Evolutionary conservation across 2,888 invertebrate species (phyloP), one percentile per base, ranked within the genome.

Genomic region (Timema podura): DNA sequence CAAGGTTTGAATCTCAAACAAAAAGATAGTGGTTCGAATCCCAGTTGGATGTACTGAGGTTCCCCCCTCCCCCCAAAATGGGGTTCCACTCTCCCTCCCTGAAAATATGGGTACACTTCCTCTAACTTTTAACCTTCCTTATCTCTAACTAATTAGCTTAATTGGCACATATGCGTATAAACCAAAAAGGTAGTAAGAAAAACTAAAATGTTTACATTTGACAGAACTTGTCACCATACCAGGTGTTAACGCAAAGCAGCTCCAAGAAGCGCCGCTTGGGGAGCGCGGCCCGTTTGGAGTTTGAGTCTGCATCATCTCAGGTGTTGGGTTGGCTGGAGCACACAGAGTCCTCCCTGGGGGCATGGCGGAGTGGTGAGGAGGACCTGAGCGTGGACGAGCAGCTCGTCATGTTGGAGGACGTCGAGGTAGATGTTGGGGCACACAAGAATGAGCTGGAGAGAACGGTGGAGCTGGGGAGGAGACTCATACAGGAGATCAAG

Each of bases 381-480:
- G 82, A 82, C 66, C 75, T 84, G 46, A 81, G 80, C 71, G 80
- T 83, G 5, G 83, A 85, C 66, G 85, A 86, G 65, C 84, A 85
- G 71, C 82, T 83, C 71, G 83, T 84, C 8, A 80, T 85, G 10
- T 85, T 85, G 73, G 84, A 86, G 74, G 85, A 81, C 75, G 83
- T 85, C 7, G 81, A 82, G 70, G 80, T 77, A 11, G 85, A 87
- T 74, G 77, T 86, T 54, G 81, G 81, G 30, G 78, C 80, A 54
- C 85, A 87, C 74, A 82, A 85, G 49, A 81, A 78, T 0, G 86
- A 87, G 75, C 83, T 87, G 73, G 82, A 85, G 10, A 84, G 85
- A 75, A 84, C 90, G 0, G 81, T 88, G 75, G 84, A 86, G 70
- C 82, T 89, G 13, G 88, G 87, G 68, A 84, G 84, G 49, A 81